Evolutionary conservation across 2,888 invertebrate species (phyloP), one percentile per base, ranked within the genome.

Genomic region (Malthinus flaveolus): DNA sequence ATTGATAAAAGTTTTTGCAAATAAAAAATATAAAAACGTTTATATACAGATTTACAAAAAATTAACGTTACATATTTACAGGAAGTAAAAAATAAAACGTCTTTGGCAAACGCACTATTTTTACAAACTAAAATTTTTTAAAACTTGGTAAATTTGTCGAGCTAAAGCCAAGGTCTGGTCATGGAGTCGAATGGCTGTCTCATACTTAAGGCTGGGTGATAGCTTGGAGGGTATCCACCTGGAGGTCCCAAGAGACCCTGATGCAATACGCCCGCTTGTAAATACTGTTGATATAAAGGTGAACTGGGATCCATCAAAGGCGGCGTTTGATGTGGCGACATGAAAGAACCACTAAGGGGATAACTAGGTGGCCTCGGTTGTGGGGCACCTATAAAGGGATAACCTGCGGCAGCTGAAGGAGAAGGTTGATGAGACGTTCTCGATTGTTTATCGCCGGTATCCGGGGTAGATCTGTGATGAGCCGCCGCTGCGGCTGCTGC

Each of bases 131-230:
- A 58, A 59, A 59, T 58, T 51, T 42, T 32, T 53, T 55, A 36
- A 36, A 46, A 49, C 48, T 61, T 54, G n/a, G n/a, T n/a, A 39
- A 50, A 46, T 50, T 44, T 44, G 53, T 31, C 53, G 52, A 59
- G 49, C 72, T 85, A 87, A 75, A 87, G 85, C 89, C 89, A 89
- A 52, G 88, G 87, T 55, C 83, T 79, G 66, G 85, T 87, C 69
- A 89, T 86, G 49, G 85, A 75, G 72, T 89, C 89, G 69, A 87
- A 89, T n/a, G 87, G 87, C 74, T 88, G 89, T 34, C 89, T 82
- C 73, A 87, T 88, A 61, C 87, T 84, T 54, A 89, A 80, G 13
- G 83, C 76, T 1, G 83, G 76, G 15, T 80, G 85, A 66, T 88
- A 89, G 1, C 87, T 85, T 0, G 87, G 83, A 12, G 88, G 87